phyloP scores from a whole-genome alignment of 2,888 invertebrate species.

The Drosophila affinis region DNA sequence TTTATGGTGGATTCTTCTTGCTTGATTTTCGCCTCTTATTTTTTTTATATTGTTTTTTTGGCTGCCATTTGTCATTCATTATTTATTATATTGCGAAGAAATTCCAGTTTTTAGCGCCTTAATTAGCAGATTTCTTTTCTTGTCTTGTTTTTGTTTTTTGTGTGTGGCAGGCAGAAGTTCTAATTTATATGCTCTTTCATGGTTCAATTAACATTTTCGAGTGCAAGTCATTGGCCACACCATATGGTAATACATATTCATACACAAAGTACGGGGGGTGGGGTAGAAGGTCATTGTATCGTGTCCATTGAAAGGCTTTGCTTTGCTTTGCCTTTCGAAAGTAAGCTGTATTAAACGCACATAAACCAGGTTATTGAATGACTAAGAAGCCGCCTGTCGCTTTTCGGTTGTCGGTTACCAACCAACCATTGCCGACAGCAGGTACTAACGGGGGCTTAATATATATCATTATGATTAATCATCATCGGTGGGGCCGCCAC shows the following conservation, averaged over 20 bases:
- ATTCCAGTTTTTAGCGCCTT: conserved; percentile 41
- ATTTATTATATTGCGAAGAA: conserved; percentile 41
- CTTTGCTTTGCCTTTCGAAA: conserved; percentile 44
- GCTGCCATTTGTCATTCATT: conserved; percentile 32
- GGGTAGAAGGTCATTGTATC: conserved; percentile 57
- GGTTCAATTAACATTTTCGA: conserved; percentile 63
- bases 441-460: conserved; percentile 43
- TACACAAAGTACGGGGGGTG: conserved; percentile 1
- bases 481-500: conserved; percentile 25
- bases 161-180: conserved; percentile 25
- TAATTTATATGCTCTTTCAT: conserved; percentile 40
- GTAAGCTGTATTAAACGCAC: conserved; percentile 40
- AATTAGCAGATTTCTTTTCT: conserved; percentile 62
- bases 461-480: conserved; percentile 49
- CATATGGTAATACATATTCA: conserved; percentile 27
- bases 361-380: conserved; percentile 26
- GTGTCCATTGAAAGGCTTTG: conserved; percentile 7
- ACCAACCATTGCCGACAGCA: conserved; percentile 15
- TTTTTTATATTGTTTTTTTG: neutral
- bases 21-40: conserved; percentile 18
- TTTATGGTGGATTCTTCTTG: conserved; percentile 44
- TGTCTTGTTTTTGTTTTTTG: conserved; percentile 12
- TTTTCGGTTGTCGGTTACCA: conserved; percentile 28
- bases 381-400: conserved; percentile 31
- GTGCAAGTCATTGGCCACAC: conserved; percentile 55